Evolutionary conservation across 1,140 invertebrate genomes (phyloP).

Genomic region (Panagrolaimus sp.): DNA sequence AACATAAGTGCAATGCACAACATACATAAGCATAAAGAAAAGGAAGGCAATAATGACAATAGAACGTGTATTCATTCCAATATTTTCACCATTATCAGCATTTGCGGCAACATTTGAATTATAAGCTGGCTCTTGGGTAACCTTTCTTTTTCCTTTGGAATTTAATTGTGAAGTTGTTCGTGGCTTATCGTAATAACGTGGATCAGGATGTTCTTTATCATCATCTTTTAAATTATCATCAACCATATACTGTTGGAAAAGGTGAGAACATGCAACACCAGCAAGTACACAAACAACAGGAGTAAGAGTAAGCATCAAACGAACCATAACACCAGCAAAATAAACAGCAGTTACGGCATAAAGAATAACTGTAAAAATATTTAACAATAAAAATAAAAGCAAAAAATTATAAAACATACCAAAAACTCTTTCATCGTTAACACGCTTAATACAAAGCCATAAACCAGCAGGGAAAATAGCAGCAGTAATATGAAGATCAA

Average conservation of each 20-base stretch:
- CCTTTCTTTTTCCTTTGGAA: constrained; percentile 15
- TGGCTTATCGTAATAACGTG: constrained; percentile 46
- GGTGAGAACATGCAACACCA: constrained; percentile 86
- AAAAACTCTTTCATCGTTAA: constrained; percentile 96
- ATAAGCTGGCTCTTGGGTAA: background rate
- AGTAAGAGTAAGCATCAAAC: constrained; percentile 93
- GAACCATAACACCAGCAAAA: constrained; percentile 98
- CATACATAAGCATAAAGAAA: constrained; percentile 91
- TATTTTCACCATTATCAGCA: constrained; percentile 64
- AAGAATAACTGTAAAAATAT: constrained; percentile 70
- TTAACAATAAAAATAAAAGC: constrained; percentile 6
- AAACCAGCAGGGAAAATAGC: constrained; percentile 93
- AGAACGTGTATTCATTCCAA: constrained; percentile 83
- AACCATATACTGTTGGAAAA: constrained; percentile 59
- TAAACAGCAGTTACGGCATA: constrained; percentile 97
- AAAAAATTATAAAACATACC: constrained; percentile 65
- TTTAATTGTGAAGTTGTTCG: background rate
- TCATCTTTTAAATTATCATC: constrained; percentile 33
- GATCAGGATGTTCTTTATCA: background rate
- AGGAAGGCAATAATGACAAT: constrained; percentile 81
- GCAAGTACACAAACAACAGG: constrained; percentile 93
- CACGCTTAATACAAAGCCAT: constrained; percentile 95
- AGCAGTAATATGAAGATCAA: constrained; percentile 94
- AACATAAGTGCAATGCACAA: constrained; percentile 82
- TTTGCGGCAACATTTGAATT: constrained; percentile 17